Evolutionary conservation across 2,113 vertebrate species (phyloP).

Genomic region (Columba janthina): DNA sequence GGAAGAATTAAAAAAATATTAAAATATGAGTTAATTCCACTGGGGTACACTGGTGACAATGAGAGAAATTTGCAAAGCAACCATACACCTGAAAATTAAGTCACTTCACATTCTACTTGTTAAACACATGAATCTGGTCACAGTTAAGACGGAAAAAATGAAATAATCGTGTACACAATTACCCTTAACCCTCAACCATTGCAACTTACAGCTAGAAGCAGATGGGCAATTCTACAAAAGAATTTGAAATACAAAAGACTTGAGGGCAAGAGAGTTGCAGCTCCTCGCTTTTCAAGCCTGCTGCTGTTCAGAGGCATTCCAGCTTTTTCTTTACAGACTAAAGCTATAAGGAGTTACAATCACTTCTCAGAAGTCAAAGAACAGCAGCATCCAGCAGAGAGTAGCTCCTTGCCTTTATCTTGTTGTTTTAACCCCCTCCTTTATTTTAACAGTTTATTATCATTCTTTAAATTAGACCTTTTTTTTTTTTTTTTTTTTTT

Average conservation of each 20-base stretch:
- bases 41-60: rapidly evolving
- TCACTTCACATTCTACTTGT: background rate
- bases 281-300: background rate
- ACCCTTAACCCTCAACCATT: background rate
- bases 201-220: background rate
- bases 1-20: background rate
- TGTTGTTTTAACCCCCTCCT: background rate
- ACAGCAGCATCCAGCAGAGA: background rate
- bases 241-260: background rate
- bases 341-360: background rate
- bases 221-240: background rate
- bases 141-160: background rate
- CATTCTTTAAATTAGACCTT: background rate
- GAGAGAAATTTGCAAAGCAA: background rate
- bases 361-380: background rate
- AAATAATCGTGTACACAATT: background rate
- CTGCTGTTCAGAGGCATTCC: background rate
- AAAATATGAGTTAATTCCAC: background rate
- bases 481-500: background rate
- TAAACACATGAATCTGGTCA: background rate
- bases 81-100: background rate
- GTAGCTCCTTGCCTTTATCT: background rate
- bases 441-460: background rate
- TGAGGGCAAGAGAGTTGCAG: background rate
- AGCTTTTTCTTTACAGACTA: background rate